A percentile compares a stretch with the other conserved stretches of the same genome.
phyloP scores from a whole-genome alignment of 2,797 vertebrate species.

The Fistularia commersonii region DNA sequence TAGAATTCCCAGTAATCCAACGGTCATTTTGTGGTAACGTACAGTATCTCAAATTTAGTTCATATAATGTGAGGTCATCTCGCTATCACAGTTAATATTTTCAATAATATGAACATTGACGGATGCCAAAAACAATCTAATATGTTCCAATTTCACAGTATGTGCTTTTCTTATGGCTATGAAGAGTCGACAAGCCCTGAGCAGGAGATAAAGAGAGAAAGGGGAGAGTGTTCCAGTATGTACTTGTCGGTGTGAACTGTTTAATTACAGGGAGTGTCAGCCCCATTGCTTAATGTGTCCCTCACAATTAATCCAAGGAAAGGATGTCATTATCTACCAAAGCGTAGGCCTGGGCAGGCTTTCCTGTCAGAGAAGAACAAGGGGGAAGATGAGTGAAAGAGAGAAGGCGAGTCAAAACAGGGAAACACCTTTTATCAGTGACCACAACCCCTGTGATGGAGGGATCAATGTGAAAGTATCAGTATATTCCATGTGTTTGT shows the following conservation, averaged over 20 bases:
- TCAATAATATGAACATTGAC: no score
- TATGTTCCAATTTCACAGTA: conserved; percentile 7
- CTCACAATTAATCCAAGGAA: conserved; percentile 73
- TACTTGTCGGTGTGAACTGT: conserved; percentile 66
- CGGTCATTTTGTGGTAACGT: no score
- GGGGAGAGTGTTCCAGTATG: conserved; percentile 55
- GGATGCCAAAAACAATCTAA: neutral
- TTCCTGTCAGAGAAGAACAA: conserved; percentile 35
- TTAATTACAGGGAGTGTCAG: conserved; percentile 77
- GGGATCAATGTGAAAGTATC: conserved; percentile 6
- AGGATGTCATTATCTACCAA: conserved; percentile 74
- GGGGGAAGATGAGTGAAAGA: conserved; percentile 28
- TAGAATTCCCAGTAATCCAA: no score
- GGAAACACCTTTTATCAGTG: conserved; percentile 26
- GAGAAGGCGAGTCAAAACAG: conserved; percentile 37
- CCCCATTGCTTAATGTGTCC: conserved; percentile 70
- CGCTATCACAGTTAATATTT: neutral
- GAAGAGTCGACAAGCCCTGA: conserved; percentile 7
- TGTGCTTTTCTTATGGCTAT: neutral
- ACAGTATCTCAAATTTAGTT: no score
- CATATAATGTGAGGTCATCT: neutral
- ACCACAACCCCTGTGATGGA: conserved; percentile 5
- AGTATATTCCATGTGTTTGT: conserved; percentile 14
- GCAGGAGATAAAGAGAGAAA: conserved; percentile 23
- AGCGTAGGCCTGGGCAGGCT: conserved; percentile 58